Base-by-base conservation (phyloP, 1,140 invertebrate species). In the Brachionus manjavacas region DNA sequence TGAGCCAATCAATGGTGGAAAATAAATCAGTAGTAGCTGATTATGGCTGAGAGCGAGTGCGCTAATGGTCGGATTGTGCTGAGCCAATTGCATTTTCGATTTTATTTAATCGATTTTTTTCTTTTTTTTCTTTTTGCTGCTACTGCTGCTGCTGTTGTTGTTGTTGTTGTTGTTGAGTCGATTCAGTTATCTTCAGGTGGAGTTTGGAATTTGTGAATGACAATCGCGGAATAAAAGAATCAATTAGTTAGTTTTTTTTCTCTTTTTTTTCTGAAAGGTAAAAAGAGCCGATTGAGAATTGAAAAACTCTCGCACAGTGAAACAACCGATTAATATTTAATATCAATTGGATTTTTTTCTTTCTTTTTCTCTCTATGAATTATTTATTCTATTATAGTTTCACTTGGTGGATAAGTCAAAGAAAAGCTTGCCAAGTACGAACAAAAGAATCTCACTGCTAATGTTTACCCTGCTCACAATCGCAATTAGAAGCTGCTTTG, bases 241-340 rank as follows among this genome's bases (percentile, higher is more conserved):
- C 68, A 72, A 72, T 72, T 72, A 72, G 68, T 72, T 72, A 72
- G 28, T 39, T 43, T 72, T 72, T 39, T 39, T n/a, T 68, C 7
- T 28, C 3, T 31, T 28, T 68, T 20, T 64, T 64, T 16, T 64
- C 20, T 64, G n/a, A 31, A 35, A 72, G 16, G 35, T 35, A 72
- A 72, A 72, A 72, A 39, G 35, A 72, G n/a, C 68, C 68, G 68
- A 72, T 72, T 72, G 68, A 72, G 68, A 72, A 72, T 72, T 43
- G 31, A 39, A 31, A 68, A 28, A 68, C 23, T n/a, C 28, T n/a
- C 14, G 31, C 6, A n/a, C n/a, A 31, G 28, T 11, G 31, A 68
- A 68, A 23, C 23, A 12, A 39, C 35, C 28, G n/a, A 72, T 72
- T 72, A 72, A 72, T 72, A 35, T 72, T 72, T 72, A 72, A 72